Evolutionary conservation across 2,888 invertebrate genomes (phyloP), one percentile per base, ranked within the genome.

Genomic region (Nemoura dubitans): DNA sequence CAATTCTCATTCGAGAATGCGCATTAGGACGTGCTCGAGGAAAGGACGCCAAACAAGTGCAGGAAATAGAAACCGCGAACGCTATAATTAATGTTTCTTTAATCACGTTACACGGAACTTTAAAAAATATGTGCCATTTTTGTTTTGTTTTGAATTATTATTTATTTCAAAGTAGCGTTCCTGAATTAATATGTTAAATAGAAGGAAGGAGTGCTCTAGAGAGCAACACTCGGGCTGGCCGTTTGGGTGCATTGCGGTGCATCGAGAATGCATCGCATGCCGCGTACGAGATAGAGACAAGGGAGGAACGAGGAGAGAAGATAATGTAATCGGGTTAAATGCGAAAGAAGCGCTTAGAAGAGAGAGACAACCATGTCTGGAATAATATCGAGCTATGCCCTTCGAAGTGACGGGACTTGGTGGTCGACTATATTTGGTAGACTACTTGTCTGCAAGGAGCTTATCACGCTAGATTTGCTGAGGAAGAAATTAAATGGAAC

Each of bases 401-500:
- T 14, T 3, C 14, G 21, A 59, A 21, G 16, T 59, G 59, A 59
- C 59, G 59, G 16, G 59, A 59, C 16, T 59, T 21, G 21, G 59
- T 21, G 59, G 59, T 59, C 3, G 59, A 7, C 21, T 7, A 21
- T 59, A 21, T 1, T 59, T 59, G 1, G 59, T 59, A 59, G 59
- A 59, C 59, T 59, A 59, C 59, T 59, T 59, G 59, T 59, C 59
- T 59, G 59, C 59, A 59, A 59, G 59, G 16, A 59, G 59, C 59
- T 59, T 59, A 59, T 59, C 59, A 59, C 59, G 59, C 59, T 59
- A 59, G 59, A 59, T 59, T 59, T 21, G 14, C 59, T 10, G 59
- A 59, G 59, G 59, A 59, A 59, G 59, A 59, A 59, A 59, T 59
- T 59, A 59, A 59, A 59, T 59, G 59, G 59, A 59, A 59, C 59